Evolutionary conservation across 1,140 invertebrate genomes (phyloP).

Genomic region (Drosophila ambigua): DNA sequence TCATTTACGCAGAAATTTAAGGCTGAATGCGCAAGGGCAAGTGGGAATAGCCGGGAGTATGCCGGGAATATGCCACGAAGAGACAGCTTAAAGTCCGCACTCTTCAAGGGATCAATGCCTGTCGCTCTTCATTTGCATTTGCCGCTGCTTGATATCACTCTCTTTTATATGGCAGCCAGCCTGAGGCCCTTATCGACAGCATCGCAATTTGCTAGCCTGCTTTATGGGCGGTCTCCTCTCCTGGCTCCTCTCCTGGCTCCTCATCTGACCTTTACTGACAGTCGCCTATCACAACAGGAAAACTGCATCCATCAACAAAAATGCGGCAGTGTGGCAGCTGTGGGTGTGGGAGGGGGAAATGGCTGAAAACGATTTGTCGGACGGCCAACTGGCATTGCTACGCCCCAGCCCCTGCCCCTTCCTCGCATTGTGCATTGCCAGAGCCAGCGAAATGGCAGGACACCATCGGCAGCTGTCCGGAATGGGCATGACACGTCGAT

Average conservation of each 20-base stretch:
- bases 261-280: slow-evolving; percentile 36
- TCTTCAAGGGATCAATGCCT: no score
- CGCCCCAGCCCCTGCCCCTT: neutral
- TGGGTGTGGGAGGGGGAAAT: neutral
- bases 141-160: neutral
- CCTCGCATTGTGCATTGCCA: slow-evolving; percentile 28
- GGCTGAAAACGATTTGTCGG: slow-evolving; percentile 61
- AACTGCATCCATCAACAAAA: slow-evolving; percentile 49
- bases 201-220: slow-evolving; percentile 22
- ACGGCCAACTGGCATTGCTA: slow-evolving; percentile 36
- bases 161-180: neutral
- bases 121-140: no score
- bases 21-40: no score
- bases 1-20: neutral
- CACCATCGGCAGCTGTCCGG: slow-evolving; percentile 5
- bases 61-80: no score
- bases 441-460: slow-evolving; percentile 20
- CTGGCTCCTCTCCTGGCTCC: neutral
- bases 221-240: slow-evolving; percentile 1
- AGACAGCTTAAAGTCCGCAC: no score
- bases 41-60: no score
- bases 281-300: slow-evolving; percentile 38
- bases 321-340: neutral
- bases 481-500: slow-evolving; percentile 50
- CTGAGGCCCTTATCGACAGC: slow-evolving; percentile 16